Evolutionary conservation across 2,888 invertebrate species (phyloP).

Genomic region (Teleogryllus oceanicus): DNA sequence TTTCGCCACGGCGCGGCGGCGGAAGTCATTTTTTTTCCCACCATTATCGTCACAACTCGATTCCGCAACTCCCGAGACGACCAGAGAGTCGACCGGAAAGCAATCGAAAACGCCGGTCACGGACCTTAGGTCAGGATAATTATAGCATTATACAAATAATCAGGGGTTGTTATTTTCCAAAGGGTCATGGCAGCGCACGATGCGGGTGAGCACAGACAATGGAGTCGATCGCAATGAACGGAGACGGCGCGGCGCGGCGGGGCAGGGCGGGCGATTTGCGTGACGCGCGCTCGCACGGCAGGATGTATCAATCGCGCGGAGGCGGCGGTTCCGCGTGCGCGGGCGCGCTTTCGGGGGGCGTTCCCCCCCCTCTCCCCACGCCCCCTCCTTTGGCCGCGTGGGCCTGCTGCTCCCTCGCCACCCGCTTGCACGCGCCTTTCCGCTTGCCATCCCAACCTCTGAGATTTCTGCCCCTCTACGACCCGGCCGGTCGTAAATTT

Average conservation of each 20-base stretch:
- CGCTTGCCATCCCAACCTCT: too few relatives aligned
- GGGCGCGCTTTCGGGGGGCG: too few relatives aligned
- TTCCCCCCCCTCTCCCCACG: too few relatives aligned
- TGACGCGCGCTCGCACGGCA: not conserved
- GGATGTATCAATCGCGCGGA: constrained; percentile 9
- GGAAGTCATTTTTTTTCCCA: constrained; percentile 4
- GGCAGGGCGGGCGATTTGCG: not conserved
- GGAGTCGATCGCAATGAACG: not conserved
- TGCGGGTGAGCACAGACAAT: not conserved
- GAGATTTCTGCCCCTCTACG: too few relatives aligned
- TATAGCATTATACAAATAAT: constrained; percentile 1
- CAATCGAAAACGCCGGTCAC: constrained; percentile 9
- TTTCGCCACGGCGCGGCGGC: not conserved
- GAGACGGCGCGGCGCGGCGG: not conserved
- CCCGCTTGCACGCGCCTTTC: too few relatives aligned
- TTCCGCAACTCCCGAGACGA: not conserved
- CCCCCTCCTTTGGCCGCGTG: too few relatives aligned
- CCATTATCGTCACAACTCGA: not conserved
- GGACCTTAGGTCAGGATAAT: not conserved
- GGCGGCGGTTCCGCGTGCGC: not conserved
- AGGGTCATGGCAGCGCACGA: not conserved
- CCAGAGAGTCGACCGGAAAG: not conserved
- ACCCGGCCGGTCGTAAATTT: too few relatives aligned
- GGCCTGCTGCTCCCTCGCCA: too few relatives aligned
- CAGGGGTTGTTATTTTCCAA: not conserved